Conservation (phyloP, 2,888 invertebrate genomes). For the Latrodectus elegans region DNA sequence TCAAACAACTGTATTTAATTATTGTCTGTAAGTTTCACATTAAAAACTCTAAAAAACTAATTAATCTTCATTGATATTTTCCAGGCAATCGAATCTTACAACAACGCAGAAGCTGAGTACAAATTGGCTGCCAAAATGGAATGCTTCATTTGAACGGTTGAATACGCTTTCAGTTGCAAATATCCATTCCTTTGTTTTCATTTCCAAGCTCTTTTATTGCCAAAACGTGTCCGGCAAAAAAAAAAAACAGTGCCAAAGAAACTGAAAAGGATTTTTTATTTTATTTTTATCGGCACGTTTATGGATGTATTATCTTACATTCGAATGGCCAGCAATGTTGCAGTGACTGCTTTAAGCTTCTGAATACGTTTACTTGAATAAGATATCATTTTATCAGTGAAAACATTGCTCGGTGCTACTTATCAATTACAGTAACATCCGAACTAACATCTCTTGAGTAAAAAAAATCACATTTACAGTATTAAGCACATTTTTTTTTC, state of each 20-base stretch:
- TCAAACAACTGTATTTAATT: no score
- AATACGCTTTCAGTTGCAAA: conserved; percentile 16
- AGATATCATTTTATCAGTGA: no score
- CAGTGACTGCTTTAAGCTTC: no score
- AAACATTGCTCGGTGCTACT: no score
- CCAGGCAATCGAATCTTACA: conserved; percentile 93
- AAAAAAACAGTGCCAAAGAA: conserved; percentile 40
- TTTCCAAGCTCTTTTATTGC: conserved; percentile 28
- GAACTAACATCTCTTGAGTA: no score
- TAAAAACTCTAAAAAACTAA: conserved; percentile 4
- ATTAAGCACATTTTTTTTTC: no score
- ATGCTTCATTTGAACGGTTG: conserved; percentile 85
- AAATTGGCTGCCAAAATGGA: conserved; percentile 90
- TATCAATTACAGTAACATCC: no score
- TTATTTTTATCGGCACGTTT: not conserved
- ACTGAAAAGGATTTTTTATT: conserved; percentile 3
- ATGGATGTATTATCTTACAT: not conserved
- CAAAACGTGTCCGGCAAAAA: conserved; percentile 21
- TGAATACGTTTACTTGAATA: no score
- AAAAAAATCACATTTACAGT: no score
- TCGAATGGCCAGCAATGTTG: no score
- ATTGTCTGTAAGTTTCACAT: no score
- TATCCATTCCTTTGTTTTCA: conserved; percentile 30
- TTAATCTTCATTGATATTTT: conserved; percentile 72
- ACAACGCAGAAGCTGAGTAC: conserved; percentile 93